phyloP scores from a whole-genome alignment of 2,113 vertebrate genomes.

The Crocuta crocuta region DNA sequence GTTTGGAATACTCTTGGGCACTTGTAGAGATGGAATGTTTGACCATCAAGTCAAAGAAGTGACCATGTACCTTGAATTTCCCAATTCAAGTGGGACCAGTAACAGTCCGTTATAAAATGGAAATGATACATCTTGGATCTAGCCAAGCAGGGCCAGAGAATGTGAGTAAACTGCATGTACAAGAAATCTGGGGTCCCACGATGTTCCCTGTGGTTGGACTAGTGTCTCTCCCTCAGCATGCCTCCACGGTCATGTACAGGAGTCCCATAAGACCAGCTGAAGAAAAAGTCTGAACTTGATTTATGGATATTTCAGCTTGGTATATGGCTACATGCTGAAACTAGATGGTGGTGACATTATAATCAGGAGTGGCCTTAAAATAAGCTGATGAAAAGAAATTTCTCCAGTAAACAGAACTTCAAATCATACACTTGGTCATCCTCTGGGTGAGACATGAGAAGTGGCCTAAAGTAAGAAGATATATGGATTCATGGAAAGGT shows the following conservation, averaged over 20 bases:
- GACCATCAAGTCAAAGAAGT: not conserved
- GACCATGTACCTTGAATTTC: not conserved
- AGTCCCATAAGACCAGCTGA: not conserved
- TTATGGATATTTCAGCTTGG: not conserved
- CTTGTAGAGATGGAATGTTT: not conserved
- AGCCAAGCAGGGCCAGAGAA: not conserved
- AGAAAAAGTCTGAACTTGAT: not conserved
- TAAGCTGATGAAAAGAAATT: not conserved
- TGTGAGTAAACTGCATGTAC: not conserved
- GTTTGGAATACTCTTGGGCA: not conserved
- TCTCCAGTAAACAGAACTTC: not conserved
- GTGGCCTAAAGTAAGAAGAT: not conserved
- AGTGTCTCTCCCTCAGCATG: not conserved
- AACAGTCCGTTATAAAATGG: not conserved
- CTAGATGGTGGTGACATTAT: not conserved
- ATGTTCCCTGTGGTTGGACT: not conserved
- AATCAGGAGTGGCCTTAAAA: not conserved
- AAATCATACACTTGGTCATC: not conserved
- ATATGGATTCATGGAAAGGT: not conserved
- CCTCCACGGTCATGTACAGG: not conserved
- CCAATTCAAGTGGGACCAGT: not conserved
- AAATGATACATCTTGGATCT: not conserved
- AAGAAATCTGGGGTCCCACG: not conserved
- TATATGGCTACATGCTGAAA: not conserved
- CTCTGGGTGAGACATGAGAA: not conserved